Conservation (phyloP, 2,888 invertebrate genomes). For the Tiphia femorata region DNA sequence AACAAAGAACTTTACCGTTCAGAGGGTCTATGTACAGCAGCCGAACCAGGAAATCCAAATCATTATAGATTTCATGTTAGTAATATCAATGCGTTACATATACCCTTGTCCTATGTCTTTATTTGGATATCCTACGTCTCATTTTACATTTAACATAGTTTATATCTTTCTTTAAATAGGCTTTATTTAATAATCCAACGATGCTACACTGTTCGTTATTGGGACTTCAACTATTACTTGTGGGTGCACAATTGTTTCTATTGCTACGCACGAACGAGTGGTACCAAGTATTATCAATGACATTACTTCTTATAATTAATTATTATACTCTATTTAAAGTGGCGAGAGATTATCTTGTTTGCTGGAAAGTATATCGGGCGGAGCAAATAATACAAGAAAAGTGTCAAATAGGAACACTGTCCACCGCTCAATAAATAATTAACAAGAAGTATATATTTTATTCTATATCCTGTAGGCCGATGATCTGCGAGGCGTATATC, state of each 20-base stretch:
- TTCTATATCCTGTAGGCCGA: too few species aligned
- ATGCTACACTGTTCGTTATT: constrained; percentile 81
- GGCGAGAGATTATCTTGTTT: constrained; percentile 86
- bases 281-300: constrained; percentile 91
- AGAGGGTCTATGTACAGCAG: constrained; percentile 84
- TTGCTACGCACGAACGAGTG: constrained; percentile 87
- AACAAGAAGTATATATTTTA: neutral
- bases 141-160: neutral
- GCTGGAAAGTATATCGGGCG: constrained; percentile 84
- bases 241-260: constrained; percentile 83
- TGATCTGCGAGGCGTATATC: too few species aligned
- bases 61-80: constrained; percentile 91
- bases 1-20: constrained; percentile 82
- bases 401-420: constrained; percentile 36
- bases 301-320: constrained; percentile 89
- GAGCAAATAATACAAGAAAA: constrained; percentile 80
- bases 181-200: constrained; percentile 89
- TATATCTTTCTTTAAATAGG: constrained; percentile 73
- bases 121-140: neutral
- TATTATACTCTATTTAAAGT: constrained; percentile 93
- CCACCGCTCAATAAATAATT: constrained; percentile 35
- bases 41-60: constrained; percentile 85
- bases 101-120: neutral
- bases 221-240: constrained; percentile 77
- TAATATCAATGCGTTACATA: too few species aligned